Conservation (phyloP, 2,113 vertebrate species). For the Datnioides undecimradiatus region DNA sequence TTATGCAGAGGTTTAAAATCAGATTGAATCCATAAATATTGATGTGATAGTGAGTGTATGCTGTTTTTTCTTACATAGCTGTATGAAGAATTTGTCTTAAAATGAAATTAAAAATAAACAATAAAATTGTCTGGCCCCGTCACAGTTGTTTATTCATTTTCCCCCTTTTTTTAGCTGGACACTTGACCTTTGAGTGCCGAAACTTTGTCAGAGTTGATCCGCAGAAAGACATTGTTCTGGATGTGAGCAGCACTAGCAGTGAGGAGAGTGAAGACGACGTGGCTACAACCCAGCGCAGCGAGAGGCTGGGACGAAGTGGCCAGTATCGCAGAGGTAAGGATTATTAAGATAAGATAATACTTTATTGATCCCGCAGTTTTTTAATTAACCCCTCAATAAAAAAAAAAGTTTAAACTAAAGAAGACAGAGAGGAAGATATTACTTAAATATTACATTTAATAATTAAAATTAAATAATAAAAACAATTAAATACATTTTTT, state of each 20-base stretch:
- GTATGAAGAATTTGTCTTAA: neutral
- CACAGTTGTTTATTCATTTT: neutral
- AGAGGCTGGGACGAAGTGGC: constrained; percentile 83
- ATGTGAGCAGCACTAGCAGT: constrained; percentile 97
- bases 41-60: neutral
- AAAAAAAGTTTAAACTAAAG: neutral
- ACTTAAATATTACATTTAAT: too few species aligned
- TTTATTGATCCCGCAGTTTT: too few species aligned
- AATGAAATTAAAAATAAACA: neutral
- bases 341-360: too few species aligned
- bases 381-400: too few species aligned
- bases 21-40: neutral
- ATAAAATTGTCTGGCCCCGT: neutral
- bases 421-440: too few species aligned
- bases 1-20: neutral
- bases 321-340: constrained; percentile 84
- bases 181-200: constrained; percentile 97
- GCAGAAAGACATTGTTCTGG: constrained; percentile 97
- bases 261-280: constrained; percentile 92
- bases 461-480: neutral
- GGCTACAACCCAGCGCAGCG: constrained; percentile 76
- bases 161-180: constrained; percentile 87
- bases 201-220: constrained; percentile 98
- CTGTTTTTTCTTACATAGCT: neutral
- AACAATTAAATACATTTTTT: too few species aligned